A percentile compares a stretch with the other conserved stretches of the same genome.
phyloP scores from a whole-genome alignment of 2,888 invertebrate species.

The Gastrophysa polygoni region DNA sequence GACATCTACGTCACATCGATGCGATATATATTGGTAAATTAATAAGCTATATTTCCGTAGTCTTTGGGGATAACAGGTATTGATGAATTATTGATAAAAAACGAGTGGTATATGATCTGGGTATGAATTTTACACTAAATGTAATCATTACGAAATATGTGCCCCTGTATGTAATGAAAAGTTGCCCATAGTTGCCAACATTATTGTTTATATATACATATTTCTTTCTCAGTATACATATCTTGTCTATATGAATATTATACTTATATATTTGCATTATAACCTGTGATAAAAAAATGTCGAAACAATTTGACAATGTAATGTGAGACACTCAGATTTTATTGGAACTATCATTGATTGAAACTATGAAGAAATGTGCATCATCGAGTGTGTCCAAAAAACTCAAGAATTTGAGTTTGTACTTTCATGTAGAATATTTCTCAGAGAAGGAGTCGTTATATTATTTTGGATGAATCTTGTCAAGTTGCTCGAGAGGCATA shows the following conservation, averaged over 20 bases:
- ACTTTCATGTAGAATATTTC: background rate
- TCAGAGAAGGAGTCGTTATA: constrained; percentile 12
- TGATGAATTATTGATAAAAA: no score
- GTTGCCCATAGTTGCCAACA: background rate
- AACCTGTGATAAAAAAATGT: constrained; percentile 26
- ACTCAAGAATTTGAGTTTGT: background rate
- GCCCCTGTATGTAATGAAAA: no score
- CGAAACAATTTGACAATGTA: background rate
- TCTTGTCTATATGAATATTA: constrained; percentile 8
- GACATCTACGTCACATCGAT: no score
- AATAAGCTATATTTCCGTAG: no score
- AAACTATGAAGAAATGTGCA: no score
- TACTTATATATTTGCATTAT: constrained; percentile 17
- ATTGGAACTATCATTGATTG: no score
- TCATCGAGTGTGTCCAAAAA: no score
- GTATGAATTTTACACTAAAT: no score
- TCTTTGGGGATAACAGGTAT: no score
- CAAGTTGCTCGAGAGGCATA: background rate
- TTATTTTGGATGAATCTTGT: background rate
- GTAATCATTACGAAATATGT: no score
- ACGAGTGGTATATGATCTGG: no score
- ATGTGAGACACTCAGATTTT: background rate
- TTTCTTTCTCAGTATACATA: background rate
- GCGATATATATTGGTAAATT: no score
- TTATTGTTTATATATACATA: background rate